These are phyloP conservation scores for Incurvaria masculella DNA, from an alignment of 2,888 invertebrate genomes.

Conservation along the genomic window DNA sequence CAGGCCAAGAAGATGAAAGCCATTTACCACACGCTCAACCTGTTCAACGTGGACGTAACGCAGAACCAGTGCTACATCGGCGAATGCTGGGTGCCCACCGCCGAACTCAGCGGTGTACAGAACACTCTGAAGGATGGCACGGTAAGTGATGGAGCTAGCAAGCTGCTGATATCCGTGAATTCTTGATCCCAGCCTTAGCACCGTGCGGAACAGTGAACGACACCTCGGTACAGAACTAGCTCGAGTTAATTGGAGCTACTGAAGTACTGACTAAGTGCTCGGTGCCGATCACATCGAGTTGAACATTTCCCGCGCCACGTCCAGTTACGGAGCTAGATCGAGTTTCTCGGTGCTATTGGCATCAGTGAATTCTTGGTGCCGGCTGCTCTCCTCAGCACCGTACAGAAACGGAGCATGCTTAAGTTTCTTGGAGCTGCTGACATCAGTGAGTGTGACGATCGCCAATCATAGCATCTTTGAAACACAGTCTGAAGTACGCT, in stretches of 20 bases:
- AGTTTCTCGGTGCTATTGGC: too few relatives aligned
- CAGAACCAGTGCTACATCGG: constrained; percentile 79
- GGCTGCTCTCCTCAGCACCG: too few relatives aligned
- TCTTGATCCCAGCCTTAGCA: not conserved
- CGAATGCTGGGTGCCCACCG: constrained; percentile 75
- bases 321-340: too few relatives aligned
- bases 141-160: constrained; percentile 43
- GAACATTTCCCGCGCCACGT: too few relatives aligned
- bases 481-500: too few relatives aligned
- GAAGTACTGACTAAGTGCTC: constrained; percentile 22
- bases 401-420: too few relatives aligned
- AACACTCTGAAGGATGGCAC: constrained; percentile 66
- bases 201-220: not conserved
- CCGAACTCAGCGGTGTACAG: constrained; percentile 62
- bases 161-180: not conserved
- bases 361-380: too few relatives aligned
- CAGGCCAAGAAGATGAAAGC: constrained; percentile 88
- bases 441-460: too few relatives aligned
- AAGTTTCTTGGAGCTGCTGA: too few relatives aligned
- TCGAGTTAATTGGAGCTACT: not conserved
- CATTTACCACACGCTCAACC: constrained; percentile 80
- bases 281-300: too few relatives aligned
- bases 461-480: too few relatives aligned
- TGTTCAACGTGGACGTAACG: constrained; percentile 78
- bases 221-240: not conserved